A percentile compares a stretch with the other conserved stretches of the same genome.
Conservation (phyloP, 64 coral and sea anemone species). For the Pachyseris speciosa region DNA sequence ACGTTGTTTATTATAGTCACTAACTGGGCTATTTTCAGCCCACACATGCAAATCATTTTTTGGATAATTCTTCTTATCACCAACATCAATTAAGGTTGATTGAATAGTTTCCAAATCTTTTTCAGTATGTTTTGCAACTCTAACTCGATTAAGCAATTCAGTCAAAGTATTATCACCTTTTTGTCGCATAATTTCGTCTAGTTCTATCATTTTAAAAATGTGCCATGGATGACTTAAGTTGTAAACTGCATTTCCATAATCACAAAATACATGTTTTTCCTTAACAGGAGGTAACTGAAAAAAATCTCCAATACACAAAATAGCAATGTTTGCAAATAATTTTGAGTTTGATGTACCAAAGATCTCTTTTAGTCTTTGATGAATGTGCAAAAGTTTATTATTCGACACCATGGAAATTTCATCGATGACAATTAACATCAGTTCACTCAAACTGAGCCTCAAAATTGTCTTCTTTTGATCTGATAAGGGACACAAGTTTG, state of each 20-base stretch:
- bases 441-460: no score
- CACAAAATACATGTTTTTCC: conserved; percentile 2
- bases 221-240: conserved; percentile 63
- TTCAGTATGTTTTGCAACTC: conserved; percentile 21
- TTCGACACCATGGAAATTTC: no score
- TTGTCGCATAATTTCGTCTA: conserved; percentile 54
- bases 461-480: no score
- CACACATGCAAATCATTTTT: neutral
- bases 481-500: no score
- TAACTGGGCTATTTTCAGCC: conserved; percentile 26
- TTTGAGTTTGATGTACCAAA: conserved; percentile 45
- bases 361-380: no score
- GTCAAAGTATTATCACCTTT: conserved; percentile 61
- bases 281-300: conserved; percentile 34
- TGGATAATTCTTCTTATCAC: neutral
- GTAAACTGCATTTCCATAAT: conserved; percentile 52
- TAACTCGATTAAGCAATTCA: conserved; percentile 72
- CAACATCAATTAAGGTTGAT: neutral
- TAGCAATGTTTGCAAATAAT: conserved; percentile 54
- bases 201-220: conserved; percentile 55
- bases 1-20: conserved; percentile 33
- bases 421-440: no score
- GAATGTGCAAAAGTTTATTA: no score
- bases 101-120: neutral
- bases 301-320: conserved; percentile 54